Evolutionary conservation across 1,140 invertebrate species (phyloP), one percentile per base, ranked within the genome.

Genomic region (Papilio aristodemus): DNA sequence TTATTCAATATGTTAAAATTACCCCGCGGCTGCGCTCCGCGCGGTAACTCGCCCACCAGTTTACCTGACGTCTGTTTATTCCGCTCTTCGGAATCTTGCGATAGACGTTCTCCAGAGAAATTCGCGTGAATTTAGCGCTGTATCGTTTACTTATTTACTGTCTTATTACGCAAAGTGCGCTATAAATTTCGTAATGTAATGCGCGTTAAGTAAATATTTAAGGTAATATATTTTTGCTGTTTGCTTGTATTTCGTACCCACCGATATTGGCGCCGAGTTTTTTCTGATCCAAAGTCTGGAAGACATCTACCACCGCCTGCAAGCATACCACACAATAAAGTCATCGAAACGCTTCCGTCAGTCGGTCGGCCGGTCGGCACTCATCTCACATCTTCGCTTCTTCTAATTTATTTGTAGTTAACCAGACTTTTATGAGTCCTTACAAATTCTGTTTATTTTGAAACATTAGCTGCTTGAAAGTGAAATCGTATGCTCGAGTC

Each of bases 11-110:
- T 22, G 10, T 54, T 50, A 11, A 50, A 17, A 22, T 22, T 1
- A 22, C 0, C 10, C 11, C 19, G 46, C 9, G 17, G 17, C 46
- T 11, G 19, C 17, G 8, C 19, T 50, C 46, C 17, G 8, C 19
- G 19, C 4, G 5, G 19, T 50, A 22, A 50, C 22, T 22, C 22
- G 22, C 11, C 11, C 22, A 54, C 11, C 11, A 54, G 19, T 11
- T 54, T 54, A 54, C 46, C 46, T 54, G 46, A 54, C 19, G 10
- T 54, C 9, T 54, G 46, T 54, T 54, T 54, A 54, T 10, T 54
- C 8, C 10, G 4, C 46, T 10, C 19, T 9, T 13, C 10, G 10
- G 46, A 25, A 22, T 22, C 19, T 54, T 14, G 7, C 22, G 13
- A 54, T 22, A 54, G 19, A 54, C 4, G 19, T 54, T 54, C 11